Conservation (phyloP, 2,113 vertebrate species). For the Urocitellus parryii region DNA sequence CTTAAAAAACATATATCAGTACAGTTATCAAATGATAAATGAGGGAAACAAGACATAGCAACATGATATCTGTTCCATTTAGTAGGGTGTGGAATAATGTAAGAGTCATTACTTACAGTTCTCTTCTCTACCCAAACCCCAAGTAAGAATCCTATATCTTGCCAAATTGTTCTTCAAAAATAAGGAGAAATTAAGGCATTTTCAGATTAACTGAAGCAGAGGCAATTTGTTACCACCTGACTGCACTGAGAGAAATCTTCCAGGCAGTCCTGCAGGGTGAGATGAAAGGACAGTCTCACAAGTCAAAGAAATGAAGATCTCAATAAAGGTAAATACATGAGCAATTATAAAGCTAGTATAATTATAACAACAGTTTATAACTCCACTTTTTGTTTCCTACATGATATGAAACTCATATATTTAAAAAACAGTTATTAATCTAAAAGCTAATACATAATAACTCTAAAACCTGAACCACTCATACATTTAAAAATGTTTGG, state of each 20-base stretch:
- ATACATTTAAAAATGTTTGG: background rate
- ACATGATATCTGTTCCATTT: slow-evolving; percentile 47
- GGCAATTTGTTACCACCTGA: background rate
- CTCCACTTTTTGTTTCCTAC: background rate
- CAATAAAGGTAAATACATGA: background rate
- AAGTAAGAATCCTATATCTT: background rate
- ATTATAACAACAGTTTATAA: background rate
- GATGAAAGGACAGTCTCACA: background rate
- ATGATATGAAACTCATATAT: background rate
- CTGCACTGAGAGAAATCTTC: background rate
- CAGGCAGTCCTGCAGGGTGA: background rate
- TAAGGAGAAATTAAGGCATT: background rate
- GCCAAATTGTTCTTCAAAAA: background rate
- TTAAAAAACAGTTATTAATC: background rate
- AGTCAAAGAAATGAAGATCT: background rate
- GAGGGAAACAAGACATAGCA: background rate
- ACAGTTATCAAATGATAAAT: slow-evolving; percentile 58
- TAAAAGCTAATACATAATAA: background rate
- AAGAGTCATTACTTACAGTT: background rate
- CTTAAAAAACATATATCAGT: background rate
- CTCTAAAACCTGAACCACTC: background rate
- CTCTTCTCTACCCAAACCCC: no score
- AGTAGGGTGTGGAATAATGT: background rate
- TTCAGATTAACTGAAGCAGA: background rate
- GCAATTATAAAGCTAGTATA: background rate